These are phyloP conservation scores for Poeciliopsis turneri DNA, from an alignment of 2,797 vertebrate genomes.

Conservation along the genomic window DNA sequence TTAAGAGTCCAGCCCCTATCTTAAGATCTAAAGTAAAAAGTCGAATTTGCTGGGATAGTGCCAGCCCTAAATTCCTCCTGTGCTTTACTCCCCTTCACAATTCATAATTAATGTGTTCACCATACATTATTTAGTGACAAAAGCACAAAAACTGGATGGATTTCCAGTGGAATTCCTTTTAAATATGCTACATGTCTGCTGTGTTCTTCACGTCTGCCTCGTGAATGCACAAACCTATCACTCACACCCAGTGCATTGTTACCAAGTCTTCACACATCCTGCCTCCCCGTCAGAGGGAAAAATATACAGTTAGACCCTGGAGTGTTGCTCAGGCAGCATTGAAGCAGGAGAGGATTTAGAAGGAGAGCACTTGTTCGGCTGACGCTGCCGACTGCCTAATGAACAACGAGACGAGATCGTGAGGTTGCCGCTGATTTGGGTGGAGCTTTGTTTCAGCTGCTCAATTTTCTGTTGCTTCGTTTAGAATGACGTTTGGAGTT, in stretches of 20 bases:
- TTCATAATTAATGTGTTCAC: slow-evolving; percentile 61
- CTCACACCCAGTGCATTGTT: slow-evolving; percentile 22
- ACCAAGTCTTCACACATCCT: slow-evolving; percentile 17
- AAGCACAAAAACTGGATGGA: slow-evolving; percentile 35
- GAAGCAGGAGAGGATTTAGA: slow-evolving; percentile 15
- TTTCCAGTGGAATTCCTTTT: slow-evolving; percentile 19
- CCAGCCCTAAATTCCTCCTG: slow-evolving; percentile 35
- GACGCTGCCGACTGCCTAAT: slow-evolving; percentile 23
- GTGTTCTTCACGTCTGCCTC: slow-evolving; percentile 1
- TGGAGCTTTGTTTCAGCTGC: neutral
- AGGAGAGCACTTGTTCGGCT: slow-evolving; percentile 21
- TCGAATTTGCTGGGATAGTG: slow-evolving; percentile 1
- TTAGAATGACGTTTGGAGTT: neutral
- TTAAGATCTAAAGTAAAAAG: slow-evolving; percentile 11
- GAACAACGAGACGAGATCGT: neutral
- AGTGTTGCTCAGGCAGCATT: slow-evolving; percentile 22
- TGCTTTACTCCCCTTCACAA: slow-evolving; percentile 39
- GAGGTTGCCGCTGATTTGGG: neutral
- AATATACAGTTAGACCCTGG: slow-evolving; percentile 31
- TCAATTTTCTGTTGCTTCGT: neutral
- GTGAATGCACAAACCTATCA: slow-evolving; percentile 3
- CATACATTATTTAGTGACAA: slow-evolving; percentile 67
- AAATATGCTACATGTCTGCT: neutral
- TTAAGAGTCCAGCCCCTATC: neutral
- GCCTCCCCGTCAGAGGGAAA: slow-evolving; percentile 20